Conservation (phyloP, 2,797 vertebrate genomes). For the Anguilla marmorata region DNA sequence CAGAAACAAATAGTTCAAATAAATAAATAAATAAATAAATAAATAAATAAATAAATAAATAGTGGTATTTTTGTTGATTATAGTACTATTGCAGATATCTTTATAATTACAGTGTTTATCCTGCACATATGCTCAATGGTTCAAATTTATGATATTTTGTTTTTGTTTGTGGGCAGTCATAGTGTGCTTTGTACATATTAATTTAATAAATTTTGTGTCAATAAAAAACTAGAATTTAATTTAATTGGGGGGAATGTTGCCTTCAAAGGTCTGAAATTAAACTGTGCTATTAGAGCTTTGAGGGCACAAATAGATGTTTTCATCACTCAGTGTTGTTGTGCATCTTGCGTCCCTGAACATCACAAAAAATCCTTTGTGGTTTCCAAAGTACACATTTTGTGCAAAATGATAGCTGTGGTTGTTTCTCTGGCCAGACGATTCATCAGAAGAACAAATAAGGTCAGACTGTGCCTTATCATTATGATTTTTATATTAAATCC, state of each 20-base stretch:
- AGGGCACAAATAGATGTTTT: not conserved
- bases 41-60: too few relatives aligned
- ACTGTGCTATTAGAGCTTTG: not conserved
- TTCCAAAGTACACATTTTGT: not conserved
- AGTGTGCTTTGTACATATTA: not conserved
- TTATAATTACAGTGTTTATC: too few relatives aligned
- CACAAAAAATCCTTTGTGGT: not conserved
- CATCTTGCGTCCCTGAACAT: not conserved
- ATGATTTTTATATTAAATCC: conserved; percentile 31
- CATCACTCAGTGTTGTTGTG: not conserved
- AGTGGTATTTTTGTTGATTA: too few relatives aligned
- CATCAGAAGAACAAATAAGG: conserved; percentile 33
- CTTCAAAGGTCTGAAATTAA: not conserved
- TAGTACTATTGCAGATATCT: too few relatives aligned
- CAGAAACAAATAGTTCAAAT: too few relatives aligned
- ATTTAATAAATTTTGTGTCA: not conserved
- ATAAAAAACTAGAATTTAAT: not conserved
- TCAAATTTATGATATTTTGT: too few relatives aligned
- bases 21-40: too few relatives aligned
- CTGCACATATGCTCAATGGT: not conserved
- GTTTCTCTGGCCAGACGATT: conserved; percentile 11
- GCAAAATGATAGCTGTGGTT: conserved; percentile 10
- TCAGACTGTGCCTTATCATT: conserved; percentile 34
- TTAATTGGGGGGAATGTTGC: not conserved
- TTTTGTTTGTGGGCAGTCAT: not conserved